Evolutionary conservation across 2,113 vertebrate species (phyloP).

Genomic region (Pitta sordida): DNA sequence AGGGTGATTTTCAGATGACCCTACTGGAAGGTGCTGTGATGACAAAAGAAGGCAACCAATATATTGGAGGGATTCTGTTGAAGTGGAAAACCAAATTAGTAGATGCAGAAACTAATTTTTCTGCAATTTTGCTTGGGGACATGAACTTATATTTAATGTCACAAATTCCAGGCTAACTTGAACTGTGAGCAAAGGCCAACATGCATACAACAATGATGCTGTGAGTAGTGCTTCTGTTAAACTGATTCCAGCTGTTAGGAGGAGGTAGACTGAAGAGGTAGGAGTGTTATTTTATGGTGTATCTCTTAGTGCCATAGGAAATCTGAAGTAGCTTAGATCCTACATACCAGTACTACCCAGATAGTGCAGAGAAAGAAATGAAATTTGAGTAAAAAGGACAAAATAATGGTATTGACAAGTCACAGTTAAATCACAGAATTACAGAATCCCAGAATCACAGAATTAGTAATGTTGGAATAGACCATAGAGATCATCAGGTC

Average conservation of each 20-base stretch:
- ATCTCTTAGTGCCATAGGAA: not conserved
- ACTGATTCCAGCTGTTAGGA: not conserved
- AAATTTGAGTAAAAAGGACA: not conserved
- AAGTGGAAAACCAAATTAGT: not conserved
- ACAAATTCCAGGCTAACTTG: not conserved
- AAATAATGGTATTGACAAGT: not conserved
- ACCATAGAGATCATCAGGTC: too few relatives aligned
- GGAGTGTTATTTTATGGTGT: not conserved
- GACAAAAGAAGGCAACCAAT: not conserved
- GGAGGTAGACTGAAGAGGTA: not conserved
- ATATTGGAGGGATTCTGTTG: not conserved
- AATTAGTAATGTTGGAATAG: too few relatives aligned
- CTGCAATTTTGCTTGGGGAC: not conserved
- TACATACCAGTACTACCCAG: not conserved
- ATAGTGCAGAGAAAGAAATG: not conserved
- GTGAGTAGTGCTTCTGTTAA: not conserved
- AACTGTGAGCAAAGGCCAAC: not conserved
- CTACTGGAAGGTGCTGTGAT: not conserved
- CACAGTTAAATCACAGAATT: too few relatives aligned
- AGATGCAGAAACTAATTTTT: not conserved
- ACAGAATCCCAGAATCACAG: too few relatives aligned
- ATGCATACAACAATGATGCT: accelerated
- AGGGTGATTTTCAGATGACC: not conserved
- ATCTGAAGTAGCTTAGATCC: not conserved
- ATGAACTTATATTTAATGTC: not conserved